These are phyloP conservation scores for Pterocles burchelli DNA, from an alignment of 2,113 vertebrate species.

Conservation along the genomic window DNA sequence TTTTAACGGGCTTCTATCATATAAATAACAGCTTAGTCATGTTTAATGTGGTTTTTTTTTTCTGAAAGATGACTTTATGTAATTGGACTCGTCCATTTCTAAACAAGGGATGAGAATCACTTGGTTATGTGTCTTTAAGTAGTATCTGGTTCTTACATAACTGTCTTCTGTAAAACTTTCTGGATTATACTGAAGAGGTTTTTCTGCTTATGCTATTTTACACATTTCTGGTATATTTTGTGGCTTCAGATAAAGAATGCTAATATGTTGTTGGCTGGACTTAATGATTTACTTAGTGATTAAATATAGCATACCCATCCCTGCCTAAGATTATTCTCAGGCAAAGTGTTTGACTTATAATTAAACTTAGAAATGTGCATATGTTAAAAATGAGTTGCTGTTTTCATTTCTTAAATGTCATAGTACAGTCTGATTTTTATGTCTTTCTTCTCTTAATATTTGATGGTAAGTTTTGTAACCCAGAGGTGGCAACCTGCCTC, in stretches of 20 bases:
- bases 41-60: not conserved
- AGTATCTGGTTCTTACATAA: not conserved
- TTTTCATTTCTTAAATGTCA: not conserved
- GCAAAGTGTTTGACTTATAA: slow-evolving; percentile 21
- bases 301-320: slow-evolving; percentile 11
- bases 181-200: not conserved
- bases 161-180: not conserved
- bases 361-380: not conserved
- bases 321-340: not conserved
- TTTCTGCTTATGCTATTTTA: not conserved
- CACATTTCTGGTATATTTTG: not conserved
- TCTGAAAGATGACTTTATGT: not conserved
- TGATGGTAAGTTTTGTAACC: not conserved
- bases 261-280: not conserved
- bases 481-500: not conserved
- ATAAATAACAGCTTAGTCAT: not conserved
- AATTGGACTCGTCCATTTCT: not conserved
- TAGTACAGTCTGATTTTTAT: not conserved
- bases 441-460: not conserved
- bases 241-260: not conserved
- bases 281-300: slow-evolving; percentile 2
- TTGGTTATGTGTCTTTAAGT: not conserved
- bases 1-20: not conserved
- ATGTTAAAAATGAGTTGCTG: not conserved
- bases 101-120: not conserved